Evolutionary conservation across 1,140 invertebrate genomes (phyloP), one percentile per base, ranked within the genome.

Genomic region (Drosophila leontia): DNA sequence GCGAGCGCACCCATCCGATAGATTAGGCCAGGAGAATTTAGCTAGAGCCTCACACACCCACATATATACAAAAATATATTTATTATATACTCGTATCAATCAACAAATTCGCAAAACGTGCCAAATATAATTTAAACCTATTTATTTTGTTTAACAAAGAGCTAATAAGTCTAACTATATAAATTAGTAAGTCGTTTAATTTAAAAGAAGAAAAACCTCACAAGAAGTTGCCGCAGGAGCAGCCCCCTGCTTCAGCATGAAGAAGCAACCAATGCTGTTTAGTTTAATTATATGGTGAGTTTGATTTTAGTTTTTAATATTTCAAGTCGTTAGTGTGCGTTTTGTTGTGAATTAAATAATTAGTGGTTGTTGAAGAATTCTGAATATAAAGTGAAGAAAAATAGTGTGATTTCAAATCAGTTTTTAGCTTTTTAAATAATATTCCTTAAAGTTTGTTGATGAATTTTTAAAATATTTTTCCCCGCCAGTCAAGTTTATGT

Each of bases 51-150:
- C 17, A 42, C 9, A 55, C 39, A 44, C 44, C 41, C 23, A 59
- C 19, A 74, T 44, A 70, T 56, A 61, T 41, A 82, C 7, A 44
- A 11, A 44, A 11, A 82, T 57, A 87, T 91, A 87, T 91, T 87
- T 91, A 91, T 91, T 91, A 55, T 51, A 75, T 17, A 34, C 60
- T 37, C 32, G 45, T 71, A 80, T 87, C 72, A 74, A 91, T 79
- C 70, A 72, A 72, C 68, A 72, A 72, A 72, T 87, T 88, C 45
- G 75, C 80, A 91, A 91, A 82, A 91, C 75, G 80, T 86, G 82
- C 82, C 78, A 88, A 79, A 88, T 84, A 88, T 88, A 90, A 88
- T 84, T 88, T 88, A 91, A 85, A 90, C 63, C 74, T 88, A 88
- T 87, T 87, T 87, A 87, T 87, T 87, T 67, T 81, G 65, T 62